phyloP scores from a whole-genome alignment of 2,888 invertebrate species.

The Rhamphomyia laevipes region DNA sequence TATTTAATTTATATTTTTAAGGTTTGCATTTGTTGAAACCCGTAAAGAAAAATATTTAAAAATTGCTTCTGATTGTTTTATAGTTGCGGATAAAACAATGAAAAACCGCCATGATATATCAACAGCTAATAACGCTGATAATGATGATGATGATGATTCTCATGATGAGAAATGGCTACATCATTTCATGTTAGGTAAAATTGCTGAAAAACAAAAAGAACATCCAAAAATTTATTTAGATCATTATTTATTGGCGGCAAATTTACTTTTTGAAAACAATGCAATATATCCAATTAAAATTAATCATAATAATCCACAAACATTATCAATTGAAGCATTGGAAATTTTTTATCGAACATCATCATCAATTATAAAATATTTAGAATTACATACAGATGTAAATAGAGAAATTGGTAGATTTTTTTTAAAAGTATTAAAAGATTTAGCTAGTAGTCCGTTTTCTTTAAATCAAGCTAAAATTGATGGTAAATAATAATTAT shows the following conservation, averaged over 20 bases:
- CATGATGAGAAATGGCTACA: conserved; percentile 85
- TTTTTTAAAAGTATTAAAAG: conserved; percentile 40
- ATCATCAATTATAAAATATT: conserved; percentile 75
- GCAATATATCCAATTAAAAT: conserved; percentile 81
- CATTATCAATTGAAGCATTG: conserved; percentile 75
- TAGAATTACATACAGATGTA: conserved; percentile 60
- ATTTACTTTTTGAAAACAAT: conserved; percentile 62
- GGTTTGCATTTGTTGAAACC: conserved; percentile 59
- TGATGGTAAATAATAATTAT: conserved; percentile 22
- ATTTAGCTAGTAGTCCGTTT: conserved; percentile 40
- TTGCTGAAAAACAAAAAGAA: conserved; percentile 73
- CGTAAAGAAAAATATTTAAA: conserved; percentile 69
- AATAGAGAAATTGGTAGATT: conserved; percentile 47
- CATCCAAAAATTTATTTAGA: conserved; percentile 62
- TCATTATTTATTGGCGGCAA: conserved; percentile 43
- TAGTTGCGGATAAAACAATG: conserved; percentile 51
- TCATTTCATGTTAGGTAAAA: conserved; percentile 93
- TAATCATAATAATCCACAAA: conserved; percentile 70
- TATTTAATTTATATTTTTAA: conserved; percentile 15
- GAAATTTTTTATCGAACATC: conserved; percentile 79
- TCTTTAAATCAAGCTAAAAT: conserved; percentile 39
- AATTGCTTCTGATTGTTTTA: conserved; percentile 68
- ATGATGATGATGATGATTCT: conserved; percentile 29
- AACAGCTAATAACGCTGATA: conserved; percentile 20
- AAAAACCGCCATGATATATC: conserved; percentile 28